These are phyloP conservation scores for Orthosia gracilis DNA, from an alignment of 2,888 invertebrate species.

Conservation along the genomic window DNA sequence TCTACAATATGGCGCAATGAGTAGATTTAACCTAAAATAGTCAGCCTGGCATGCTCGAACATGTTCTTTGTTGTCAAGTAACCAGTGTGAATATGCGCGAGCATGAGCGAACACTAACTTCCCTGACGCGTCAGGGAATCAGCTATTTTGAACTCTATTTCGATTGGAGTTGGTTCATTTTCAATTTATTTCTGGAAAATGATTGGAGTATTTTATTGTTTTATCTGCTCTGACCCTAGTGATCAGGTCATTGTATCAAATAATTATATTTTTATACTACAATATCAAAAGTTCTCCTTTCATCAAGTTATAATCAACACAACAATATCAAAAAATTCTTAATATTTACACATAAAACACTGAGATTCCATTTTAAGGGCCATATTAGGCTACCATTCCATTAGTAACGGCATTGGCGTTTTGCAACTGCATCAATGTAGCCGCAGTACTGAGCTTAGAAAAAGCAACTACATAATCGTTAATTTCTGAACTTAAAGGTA, in stretches of 20 bases:
- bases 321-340: conserved; percentile 1
- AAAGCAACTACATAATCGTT: background rate
- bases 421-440: too few relatives aligned
- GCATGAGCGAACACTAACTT: too few relatives aligned
- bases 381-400: background rate
- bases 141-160: too few relatives aligned
- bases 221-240: background rate
- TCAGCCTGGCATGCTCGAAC: background rate
- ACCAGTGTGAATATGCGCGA: too few relatives aligned
- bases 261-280: too few relatives aligned
- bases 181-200: background rate
- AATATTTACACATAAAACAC: conserved; percentile 28
- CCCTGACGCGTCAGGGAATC: too few relatives aligned
- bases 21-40: background rate
- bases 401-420: too few relatives aligned
- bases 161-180: background rate
- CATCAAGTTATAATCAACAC: background rate
- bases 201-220: too few relatives aligned
- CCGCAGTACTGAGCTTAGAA: background rate
- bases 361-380: background rate
- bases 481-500: too few relatives aligned
- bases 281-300: background rate
- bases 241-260: too few relatives aligned
- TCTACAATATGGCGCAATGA: too few relatives aligned
- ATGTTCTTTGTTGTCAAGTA: background rate